Evolutionary conservation across 2,888 invertebrate species (phyloP).

Genomic region (Hypselothyrea guttata): DNA sequence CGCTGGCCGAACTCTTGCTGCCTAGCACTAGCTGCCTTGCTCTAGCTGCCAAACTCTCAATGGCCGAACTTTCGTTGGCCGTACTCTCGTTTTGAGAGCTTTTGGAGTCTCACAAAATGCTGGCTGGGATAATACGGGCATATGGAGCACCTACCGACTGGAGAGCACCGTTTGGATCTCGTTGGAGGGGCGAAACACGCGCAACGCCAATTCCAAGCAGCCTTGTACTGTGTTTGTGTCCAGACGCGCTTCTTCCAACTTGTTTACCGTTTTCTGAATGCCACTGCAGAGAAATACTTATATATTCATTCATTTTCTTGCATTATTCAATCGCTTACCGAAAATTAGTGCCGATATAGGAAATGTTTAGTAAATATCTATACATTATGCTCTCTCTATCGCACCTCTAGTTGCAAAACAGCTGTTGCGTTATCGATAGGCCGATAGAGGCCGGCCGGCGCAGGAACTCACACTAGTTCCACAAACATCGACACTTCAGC

Average conservation of each 20-base stretch:
- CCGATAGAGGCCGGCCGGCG: too few species aligned
- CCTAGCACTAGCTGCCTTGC: too few species aligned
- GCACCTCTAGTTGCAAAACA: too few species aligned
- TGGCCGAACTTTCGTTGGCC: too few species aligned
- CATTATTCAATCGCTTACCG: conserved; percentile 83
- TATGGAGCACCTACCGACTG: conserved; percentile 86
- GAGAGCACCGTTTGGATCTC: conserved; percentile 85
- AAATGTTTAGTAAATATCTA: conserved; percentile 88
- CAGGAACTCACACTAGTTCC: too few species aligned
- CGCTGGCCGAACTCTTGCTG: too few species aligned
- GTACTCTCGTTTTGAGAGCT: too few species aligned
- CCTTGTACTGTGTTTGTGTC: conserved; percentile 89
- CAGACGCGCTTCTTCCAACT: conserved; percentile 82
- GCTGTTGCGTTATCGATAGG: conserved; percentile 37
- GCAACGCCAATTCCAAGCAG: conserved; percentile 86
- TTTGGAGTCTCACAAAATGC: too few species aligned
- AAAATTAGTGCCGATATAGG: conserved; percentile 90
- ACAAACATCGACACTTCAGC: too few species aligned
- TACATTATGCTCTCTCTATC: conserved; percentile 84
- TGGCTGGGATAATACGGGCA: too few species aligned
- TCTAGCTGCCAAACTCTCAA: too few species aligned
- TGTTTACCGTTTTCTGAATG: conserved; percentile 86
- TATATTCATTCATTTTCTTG: neutral
- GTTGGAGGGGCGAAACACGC: conserved; percentile 84
- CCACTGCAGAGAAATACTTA: conserved; percentile 84